Conservation (phyloP, 2,888 invertebrate species). For the Pyrochroa serraticornis region DNA sequence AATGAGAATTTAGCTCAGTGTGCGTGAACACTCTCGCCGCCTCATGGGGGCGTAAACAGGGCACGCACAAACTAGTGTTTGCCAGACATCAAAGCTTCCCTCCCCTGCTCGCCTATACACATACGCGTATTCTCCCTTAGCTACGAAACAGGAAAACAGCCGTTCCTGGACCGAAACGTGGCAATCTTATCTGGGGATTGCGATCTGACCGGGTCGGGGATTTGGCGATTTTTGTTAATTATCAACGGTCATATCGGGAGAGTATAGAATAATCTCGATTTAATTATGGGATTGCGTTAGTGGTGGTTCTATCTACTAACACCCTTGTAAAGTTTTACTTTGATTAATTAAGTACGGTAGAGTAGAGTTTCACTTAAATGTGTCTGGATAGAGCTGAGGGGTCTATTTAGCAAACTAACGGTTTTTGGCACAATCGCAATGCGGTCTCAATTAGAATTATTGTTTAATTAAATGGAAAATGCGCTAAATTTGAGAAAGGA, state of each 20-base stretch:
- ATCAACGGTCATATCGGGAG: background rate
- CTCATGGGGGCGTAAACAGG: conserved; percentile 24
- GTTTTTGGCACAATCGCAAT: conserved; percentile 10
- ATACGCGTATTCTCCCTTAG: background rate
- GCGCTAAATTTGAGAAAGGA: no score
- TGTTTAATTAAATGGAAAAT: conserved; percentile 14
- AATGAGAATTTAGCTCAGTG: conserved; percentile 28
- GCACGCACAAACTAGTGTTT: conserved; percentile 24
- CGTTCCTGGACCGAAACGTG: conserved; percentile 17
- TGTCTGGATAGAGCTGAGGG: conserved; percentile 1
- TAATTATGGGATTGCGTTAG: conserved; percentile 4
- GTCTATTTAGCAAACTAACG: conserved; percentile 12
- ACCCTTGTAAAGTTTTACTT: conserved; percentile 7
- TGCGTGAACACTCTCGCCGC: conserved; percentile 22
- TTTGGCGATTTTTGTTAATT: background rate
- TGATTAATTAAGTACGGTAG: conserved; percentile 10
- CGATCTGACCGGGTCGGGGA: background rate
- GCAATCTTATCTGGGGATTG: conserved; percentile 1
- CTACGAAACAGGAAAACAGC: conserved; percentile 10
- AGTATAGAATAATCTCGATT: background rate
- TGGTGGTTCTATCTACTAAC: background rate
- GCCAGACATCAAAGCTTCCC: conserved; percentile 25
- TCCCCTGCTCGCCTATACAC: conserved; percentile 9
- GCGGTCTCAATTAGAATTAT: conserved; percentile 12
- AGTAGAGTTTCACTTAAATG: conserved; percentile 6